These are phyloP conservation scores for Marronus borbonicus DNA, from an alignment of 2,888 invertebrate genomes.

Conservation along the genomic window DNA sequence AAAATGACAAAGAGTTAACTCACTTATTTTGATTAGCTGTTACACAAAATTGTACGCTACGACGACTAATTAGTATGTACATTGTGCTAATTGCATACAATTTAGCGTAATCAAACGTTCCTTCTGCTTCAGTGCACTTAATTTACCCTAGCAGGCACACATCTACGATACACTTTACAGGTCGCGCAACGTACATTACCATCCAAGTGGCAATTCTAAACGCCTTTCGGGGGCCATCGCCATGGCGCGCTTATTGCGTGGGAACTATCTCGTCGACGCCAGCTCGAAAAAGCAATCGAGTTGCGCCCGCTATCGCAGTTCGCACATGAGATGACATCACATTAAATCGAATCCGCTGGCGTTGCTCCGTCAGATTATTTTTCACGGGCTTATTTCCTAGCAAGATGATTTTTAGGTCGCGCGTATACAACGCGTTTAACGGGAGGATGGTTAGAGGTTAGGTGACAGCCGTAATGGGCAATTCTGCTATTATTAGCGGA, in stretches of 20 bases:
- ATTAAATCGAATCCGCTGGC: not conserved
- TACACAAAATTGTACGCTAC: not conserved
- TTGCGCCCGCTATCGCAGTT: not conserved
- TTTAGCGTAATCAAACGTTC: not conserved
- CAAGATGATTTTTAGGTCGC: too few species aligned
- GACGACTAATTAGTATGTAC: not conserved
- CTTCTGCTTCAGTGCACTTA: not conserved
- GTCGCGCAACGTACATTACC: conserved; percentile 1
- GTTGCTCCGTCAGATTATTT: not conserved
- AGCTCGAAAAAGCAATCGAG: not conserved
- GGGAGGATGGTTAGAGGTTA: not conserved
- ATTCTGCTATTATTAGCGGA: not conserved
- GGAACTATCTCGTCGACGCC: not conserved
- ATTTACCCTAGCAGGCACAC: not conserved
- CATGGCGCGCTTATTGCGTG: not conserved
- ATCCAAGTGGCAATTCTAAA: conserved; percentile 8
- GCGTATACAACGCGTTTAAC: not conserved
- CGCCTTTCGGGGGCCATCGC: not conserved
- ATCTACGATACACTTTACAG: not conserved
- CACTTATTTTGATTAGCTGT: not conserved
- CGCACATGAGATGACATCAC: conserved; percentile 5
- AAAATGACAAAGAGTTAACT: not conserved
- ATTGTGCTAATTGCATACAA: not conserved
- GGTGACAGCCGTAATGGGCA: not conserved
- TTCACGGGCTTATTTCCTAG: not conserved